These are phyloP conservation scores for Chymomyza fuscimana DNA, from an alignment of 2,888 invertebrate species.

Conservation along the genomic window DNA sequence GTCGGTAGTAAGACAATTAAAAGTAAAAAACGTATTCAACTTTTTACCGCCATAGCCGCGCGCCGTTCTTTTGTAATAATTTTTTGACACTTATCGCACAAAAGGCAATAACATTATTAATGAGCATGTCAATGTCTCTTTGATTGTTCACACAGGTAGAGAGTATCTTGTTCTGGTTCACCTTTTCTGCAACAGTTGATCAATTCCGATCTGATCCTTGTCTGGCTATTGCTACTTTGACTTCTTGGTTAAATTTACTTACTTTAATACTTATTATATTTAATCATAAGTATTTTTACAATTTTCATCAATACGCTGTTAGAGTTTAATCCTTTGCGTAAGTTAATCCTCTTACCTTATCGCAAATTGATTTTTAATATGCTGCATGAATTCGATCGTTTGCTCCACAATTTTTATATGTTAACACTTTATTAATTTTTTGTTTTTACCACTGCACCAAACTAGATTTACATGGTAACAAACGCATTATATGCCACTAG, in stretches of 20 bases:
- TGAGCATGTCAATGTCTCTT: slow-evolving; percentile 70
- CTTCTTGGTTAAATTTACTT: background rate
- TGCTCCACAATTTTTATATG: background rate
- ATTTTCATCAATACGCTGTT: background rate
- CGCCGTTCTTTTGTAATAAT: slow-evolving; percentile 72
- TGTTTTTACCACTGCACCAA: background rate
- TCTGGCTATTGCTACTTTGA: background rate
- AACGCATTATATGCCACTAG: background rate
- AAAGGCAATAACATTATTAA: slow-evolving; percentile 74
- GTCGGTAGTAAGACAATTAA: slow-evolving; percentile 65
- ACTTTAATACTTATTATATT: background rate
- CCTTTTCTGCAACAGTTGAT: background rate
- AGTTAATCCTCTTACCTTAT: slow-evolving; percentile 29
- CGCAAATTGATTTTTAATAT: slow-evolving; percentile 22
- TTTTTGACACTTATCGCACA: slow-evolving; percentile 74
- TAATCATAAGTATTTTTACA: background rate
- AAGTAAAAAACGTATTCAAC: slow-evolving; percentile 60
- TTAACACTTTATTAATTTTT: background rate
- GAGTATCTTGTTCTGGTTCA: background rate
- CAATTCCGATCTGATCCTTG: background rate
- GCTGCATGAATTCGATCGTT: slow-evolving; percentile 19
- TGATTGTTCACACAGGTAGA: background rate
- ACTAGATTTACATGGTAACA: background rate
- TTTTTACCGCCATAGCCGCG: slow-evolving; percentile 20
- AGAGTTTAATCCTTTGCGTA: background rate